Conservation (phyloP, 2,113 vertebrate species). For the Balaenoptera acutorostrata region DNA sequence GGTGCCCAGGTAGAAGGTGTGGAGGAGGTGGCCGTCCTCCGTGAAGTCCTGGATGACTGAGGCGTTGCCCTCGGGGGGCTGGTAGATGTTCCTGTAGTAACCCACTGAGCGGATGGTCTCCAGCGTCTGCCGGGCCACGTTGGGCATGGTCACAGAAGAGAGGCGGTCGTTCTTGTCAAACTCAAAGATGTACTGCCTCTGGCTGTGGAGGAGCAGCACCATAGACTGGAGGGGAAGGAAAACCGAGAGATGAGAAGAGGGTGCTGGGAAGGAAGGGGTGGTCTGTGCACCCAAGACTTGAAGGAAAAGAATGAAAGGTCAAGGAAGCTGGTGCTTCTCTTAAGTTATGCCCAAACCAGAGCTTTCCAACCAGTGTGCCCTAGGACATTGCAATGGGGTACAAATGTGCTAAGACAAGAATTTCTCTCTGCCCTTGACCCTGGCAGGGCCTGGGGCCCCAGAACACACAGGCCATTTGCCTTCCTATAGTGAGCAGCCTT, state of each 20-base stretch:
- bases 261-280: neutral
- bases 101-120: slow-evolving; percentile 96
- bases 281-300: neutral
- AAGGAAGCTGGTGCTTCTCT: neutral
- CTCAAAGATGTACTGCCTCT: slow-evolving; percentile 98
- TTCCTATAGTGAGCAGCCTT: neutral
- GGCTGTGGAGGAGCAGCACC: slow-evolving; percentile 97
- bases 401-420: too few species aligned
- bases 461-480: neutral
- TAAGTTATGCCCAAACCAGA: neutral
- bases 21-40: slow-evolving; percentile 91
- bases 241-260: slow-evolving; percentile 14
- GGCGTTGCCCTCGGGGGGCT: slow-evolving; percentile 93
- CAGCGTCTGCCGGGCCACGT: slow-evolving; percentile 93
- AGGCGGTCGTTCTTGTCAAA: slow-evolving; percentile 96
- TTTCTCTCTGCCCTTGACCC: neutral
- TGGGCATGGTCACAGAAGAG: slow-evolving; percentile 98
- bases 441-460: neutral
- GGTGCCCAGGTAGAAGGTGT: slow-evolving; percentile 92
- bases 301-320: neutral
- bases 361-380: neutral
- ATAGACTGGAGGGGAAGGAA: slow-evolving; percentile 88
- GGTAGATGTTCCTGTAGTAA: slow-evolving; percentile 97
- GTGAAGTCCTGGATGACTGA: slow-evolving; percentile 96
- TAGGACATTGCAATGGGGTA: neutral